A percentile compares a stretch with the other conserved stretches of the same genome.
phyloP scores from a whole-genome alignment of 2,113 vertebrate species.

The Carassius carassius region DNA sequence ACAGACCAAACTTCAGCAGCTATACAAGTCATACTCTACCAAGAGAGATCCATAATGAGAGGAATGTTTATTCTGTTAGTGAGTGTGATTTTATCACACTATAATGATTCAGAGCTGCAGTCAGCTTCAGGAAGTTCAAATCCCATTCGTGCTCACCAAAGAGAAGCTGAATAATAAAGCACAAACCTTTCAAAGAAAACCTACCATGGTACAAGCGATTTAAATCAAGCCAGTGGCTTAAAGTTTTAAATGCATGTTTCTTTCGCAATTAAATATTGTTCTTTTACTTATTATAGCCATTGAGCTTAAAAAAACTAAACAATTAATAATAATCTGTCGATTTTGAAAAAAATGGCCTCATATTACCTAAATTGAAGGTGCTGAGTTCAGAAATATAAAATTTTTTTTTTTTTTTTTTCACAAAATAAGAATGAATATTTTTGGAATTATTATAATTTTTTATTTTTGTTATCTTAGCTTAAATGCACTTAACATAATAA shows the following conservation, averaged over 20 bases:
- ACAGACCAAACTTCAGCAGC: neutral
- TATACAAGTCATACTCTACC: neutral
- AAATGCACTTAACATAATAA: neutral
- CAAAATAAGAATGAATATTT: too few relatives aligned
- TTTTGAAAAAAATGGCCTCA: too few relatives aligned
- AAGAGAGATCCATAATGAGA: neutral
- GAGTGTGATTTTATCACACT: neutral
- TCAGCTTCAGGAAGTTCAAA: neutral
- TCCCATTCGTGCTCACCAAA: neutral
- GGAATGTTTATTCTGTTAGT: neutral
- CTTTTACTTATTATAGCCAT: too few relatives aligned
- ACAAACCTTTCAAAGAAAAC: neutral
- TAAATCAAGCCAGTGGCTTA: neutral
- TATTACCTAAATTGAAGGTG: too few relatives aligned
- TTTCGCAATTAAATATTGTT: too few relatives aligned
- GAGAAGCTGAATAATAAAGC: neutral
- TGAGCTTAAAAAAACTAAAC: too few relatives aligned
- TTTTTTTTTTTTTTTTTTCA: too few relatives aligned
- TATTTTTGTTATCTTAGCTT: too few relatives aligned
- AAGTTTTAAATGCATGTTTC: too few relatives aligned
- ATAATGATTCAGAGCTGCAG: neutral
- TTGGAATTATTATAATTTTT: too few relatives aligned
- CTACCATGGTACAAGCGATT: neutral
- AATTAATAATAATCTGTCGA: too few relatives aligned
- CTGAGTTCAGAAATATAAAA: too few relatives aligned